Conservation (phyloP, 2,888 invertebrate genomes). For the Eupithecia inturbata region DNA sequence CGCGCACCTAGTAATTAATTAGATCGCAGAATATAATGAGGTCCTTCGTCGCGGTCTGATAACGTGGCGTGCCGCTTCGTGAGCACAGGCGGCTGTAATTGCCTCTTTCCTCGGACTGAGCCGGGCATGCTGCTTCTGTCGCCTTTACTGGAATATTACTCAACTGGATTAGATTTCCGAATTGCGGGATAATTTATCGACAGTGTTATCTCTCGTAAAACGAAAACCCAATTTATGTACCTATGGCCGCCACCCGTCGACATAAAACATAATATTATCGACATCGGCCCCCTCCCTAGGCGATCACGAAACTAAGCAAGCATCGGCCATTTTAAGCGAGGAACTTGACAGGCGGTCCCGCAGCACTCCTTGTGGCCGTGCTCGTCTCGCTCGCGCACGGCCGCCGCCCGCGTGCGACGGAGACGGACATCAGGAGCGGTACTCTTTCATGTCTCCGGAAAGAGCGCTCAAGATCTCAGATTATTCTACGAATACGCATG, state of each 20-base stretch:
- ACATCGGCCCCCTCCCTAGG: conserved; percentile 80
- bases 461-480: conserved; percentile 69
- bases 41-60: conserved; percentile 70
- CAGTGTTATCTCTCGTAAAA: conserved; percentile 78
- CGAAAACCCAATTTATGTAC: conserved; percentile 80
- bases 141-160: conserved; percentile 51
- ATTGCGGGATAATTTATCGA: conserved; percentile 75
- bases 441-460: conserved; percentile 73
- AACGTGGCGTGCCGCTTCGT: conserved; percentile 52
- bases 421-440: conserved; percentile 59
- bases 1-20: conserved; percentile 54
- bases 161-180: conserved; percentile 65
- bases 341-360: conserved; percentile 72
- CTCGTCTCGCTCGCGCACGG: conserved; percentile 39
- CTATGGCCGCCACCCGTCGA: conserved; percentile 68
- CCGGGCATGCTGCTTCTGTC: conserved; percentile 12
- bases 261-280: conserved; percentile 83
- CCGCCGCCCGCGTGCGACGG: conserved; percentile 49
- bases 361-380: conserved; percentile 36
- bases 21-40: conserved; percentile 67
- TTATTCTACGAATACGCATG: conserved; percentile 49
- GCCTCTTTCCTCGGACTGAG: background rate
- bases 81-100: conserved; percentile 36
- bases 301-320: conserved; percentile 81
- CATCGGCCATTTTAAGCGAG: conserved; percentile 77